phyloP scores from a whole-genome alignment of 2,113 vertebrate species.

The Anolis sagrei region DNA sequence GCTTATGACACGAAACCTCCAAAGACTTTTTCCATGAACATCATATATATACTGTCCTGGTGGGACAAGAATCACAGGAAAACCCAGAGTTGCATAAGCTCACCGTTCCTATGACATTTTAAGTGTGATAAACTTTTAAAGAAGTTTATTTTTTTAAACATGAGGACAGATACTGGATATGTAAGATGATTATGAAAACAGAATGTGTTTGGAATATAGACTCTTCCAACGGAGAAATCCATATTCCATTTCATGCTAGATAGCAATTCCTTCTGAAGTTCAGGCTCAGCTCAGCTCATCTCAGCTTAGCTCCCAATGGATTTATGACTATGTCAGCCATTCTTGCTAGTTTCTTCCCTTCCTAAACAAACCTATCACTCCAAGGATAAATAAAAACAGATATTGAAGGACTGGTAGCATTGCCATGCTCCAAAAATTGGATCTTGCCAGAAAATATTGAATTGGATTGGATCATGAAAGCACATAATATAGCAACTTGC shows the following conservation, averaged over 20 bases:
- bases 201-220: not conserved
- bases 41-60: slow-evolving; percentile 34
- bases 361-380: not conserved
- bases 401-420: no score
- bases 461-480: no score
- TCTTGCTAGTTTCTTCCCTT: not conserved
- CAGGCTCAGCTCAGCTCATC: not conserved
- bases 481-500: no score
- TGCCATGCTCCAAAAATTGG: no score
- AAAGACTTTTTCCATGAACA: slow-evolving; percentile 37
- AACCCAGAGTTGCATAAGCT: slow-evolving; percentile 26
- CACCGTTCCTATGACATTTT: slow-evolving; percentile 22
- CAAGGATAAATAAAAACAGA: not conserved
- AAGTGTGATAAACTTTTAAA: no score
- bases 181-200: not conserved
- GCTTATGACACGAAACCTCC: slow-evolving; percentile 45
- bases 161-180: not conserved
- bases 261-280: not conserved
- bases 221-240: not conserved
- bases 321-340: not conserved
- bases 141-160: not conserved
- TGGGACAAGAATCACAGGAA: slow-evolving; percentile 8
- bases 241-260: not conserved
- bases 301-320: not conserved
- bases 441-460: no score